These are phyloP conservation scores for Ageneiosus marmoratus DNA, from an alignment of 2,113 vertebrate species.

Conservation along the genomic window DNA sequence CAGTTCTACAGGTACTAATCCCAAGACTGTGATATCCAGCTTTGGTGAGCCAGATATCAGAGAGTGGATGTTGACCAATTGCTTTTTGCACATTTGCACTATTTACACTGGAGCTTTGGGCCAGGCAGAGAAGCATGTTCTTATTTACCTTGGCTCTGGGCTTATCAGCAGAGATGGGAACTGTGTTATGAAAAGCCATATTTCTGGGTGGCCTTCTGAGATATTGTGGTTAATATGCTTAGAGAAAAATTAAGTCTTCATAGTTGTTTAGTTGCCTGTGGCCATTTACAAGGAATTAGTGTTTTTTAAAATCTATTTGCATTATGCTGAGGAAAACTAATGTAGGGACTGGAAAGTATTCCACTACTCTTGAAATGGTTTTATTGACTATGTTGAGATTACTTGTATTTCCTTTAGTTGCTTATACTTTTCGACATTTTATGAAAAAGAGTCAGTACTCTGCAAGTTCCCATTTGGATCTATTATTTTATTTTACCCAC, in stretches of 20 bases:
- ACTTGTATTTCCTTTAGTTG: neutral
- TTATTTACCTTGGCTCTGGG: constrained; percentile 71
- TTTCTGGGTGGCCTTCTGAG: constrained; percentile 68
- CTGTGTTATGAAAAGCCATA: constrained; percentile 67
- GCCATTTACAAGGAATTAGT: constrained; percentile 33
- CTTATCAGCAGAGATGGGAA: constrained; percentile 69
- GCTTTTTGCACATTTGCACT: constrained; percentile 55
- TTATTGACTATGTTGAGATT: neutral
- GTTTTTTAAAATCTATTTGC: constrained; percentile 25
- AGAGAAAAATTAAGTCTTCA: constrained; percentile 47
- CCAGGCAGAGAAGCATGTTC: constrained; percentile 64
- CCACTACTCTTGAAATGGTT: neutral
- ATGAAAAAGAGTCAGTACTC: neutral
- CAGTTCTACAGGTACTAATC: neutral
- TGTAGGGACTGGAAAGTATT: neutral
- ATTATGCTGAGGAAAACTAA: neutral
- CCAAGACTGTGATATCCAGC: constrained; percentile 11
- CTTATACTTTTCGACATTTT: neutral
- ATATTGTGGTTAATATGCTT: constrained; percentile 56
- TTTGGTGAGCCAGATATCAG: constrained; percentile 51
- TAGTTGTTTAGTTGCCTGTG: constrained; percentile 45
- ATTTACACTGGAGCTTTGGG: constrained; percentile 64
- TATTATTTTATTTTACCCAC: neutral
- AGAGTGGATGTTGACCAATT: constrained; percentile 60
- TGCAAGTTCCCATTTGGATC: neutral